These are phyloP conservation scores for Macrophya alboannulata DNA, from an alignment of 2,888 invertebrate genomes.

Conservation along the genomic window DNA sequence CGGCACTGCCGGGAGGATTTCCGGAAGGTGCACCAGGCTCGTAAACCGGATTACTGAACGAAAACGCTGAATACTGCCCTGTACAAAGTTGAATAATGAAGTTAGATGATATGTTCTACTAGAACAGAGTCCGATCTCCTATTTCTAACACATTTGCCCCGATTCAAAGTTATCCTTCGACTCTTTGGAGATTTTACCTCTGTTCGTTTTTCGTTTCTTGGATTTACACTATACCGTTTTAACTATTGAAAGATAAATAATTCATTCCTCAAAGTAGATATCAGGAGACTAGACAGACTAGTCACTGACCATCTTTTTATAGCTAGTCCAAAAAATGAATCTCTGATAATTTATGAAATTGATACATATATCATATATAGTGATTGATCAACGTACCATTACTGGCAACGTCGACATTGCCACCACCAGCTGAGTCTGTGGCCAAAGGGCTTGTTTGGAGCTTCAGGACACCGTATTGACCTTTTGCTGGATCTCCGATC, in stretches of 20 bases:
- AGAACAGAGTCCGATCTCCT: not conserved
- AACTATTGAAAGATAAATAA: not conserved
- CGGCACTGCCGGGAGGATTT: constrained; percentile 79
- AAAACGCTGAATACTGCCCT: constrained; percentile 84
- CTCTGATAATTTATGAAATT: not conserved
- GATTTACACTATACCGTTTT: not conserved
- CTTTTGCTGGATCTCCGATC: constrained; percentile 79
- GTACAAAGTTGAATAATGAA: constrained; percentile 69
- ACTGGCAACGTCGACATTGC: constrained; percentile 66
- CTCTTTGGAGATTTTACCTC: not conserved
- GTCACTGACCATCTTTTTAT: not conserved
- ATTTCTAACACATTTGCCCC: not conserved
- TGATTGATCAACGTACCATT: constrained; percentile 21
- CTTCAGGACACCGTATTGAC: constrained; percentile 89
- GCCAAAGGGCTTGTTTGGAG: constrained; percentile 86
- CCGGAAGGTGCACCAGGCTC: constrained; percentile 86
- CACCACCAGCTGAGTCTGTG: constrained; percentile 68
- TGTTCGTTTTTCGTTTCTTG: not conserved
- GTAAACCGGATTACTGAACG: constrained; percentile 93
- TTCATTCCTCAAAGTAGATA: not conserved
- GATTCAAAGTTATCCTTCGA: not conserved
- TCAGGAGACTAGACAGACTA: not conserved
- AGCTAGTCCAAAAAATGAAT: not conserved
- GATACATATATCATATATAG: not conserved
- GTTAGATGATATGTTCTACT: not conserved